phyloP scores from a whole-genome alignment of 1,140 invertebrate genomes.

The Glossosoma conforme region DNA sequence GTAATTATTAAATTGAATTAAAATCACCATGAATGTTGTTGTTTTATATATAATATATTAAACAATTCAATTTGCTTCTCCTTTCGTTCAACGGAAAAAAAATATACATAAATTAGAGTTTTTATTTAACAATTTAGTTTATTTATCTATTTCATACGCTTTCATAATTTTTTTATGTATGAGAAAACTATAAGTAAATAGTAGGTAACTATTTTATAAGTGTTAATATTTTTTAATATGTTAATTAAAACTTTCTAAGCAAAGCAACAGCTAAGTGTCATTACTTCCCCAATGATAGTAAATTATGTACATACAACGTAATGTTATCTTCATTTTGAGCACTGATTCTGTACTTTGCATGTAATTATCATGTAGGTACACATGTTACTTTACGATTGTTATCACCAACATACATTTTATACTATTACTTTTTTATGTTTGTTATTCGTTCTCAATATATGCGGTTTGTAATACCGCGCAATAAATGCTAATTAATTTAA shows the following conservation, averaged over 20 bases:
- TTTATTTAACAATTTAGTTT: not conserved
- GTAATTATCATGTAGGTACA: not conserved
- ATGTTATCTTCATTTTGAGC: slow-evolving; percentile 21
- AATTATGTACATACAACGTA: slow-evolving; percentile 23
- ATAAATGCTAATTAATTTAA: too few relatives aligned
- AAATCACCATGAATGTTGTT: too few relatives aligned
- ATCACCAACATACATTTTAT: too few relatives aligned
- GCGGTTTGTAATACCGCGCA: too few relatives aligned
- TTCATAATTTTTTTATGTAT: not conserved
- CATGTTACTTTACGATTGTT: not conserved
- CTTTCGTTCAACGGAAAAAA: too few relatives aligned
- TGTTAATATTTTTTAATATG: too few relatives aligned
- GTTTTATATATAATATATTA: too few relatives aligned
- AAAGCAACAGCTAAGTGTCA: slow-evolving; percentile 29
- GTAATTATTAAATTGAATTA: too few relatives aligned
- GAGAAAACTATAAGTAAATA: slow-evolving; percentile 5
- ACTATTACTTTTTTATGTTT: not conserved
- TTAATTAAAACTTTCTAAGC: too few relatives aligned
- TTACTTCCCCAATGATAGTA: slow-evolving; percentile 26
- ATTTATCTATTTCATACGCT: not conserved
- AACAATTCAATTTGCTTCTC: too few relatives aligned
- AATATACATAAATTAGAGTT: slow-evolving; percentile 8
- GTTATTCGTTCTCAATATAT: slow-evolving; percentile 1
- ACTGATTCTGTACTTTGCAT: slow-evolving; percentile 13
- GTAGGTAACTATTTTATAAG: slow-evolving; percentile 1